These are phyloP conservation scores for Esperia sulphurella DNA, from an alignment of 2,888 invertebrate species.

Conservation along the genomic window DNA sequence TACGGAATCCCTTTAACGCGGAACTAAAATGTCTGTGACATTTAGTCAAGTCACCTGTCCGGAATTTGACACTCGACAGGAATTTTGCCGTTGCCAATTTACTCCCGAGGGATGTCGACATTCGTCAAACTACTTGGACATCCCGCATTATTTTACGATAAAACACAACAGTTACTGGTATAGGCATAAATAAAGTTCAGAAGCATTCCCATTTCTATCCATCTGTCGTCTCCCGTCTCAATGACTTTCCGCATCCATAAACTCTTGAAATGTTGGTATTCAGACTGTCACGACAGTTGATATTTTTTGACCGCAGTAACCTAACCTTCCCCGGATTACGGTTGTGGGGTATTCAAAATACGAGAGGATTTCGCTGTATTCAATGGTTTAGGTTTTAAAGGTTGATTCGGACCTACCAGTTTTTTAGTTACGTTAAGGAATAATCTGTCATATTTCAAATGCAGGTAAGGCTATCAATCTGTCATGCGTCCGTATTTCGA, in stretches of 20 bases:
- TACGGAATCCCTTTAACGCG: neutral
- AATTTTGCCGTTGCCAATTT: neutral
- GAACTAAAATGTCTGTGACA: neutral
- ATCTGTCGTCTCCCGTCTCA: neutral
- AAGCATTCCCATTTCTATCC: neutral
- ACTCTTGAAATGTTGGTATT: slow-evolving; percentile 1
- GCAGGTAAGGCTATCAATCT: too few relatives aligned
- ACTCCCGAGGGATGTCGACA: neutral
- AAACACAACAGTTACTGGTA: neutral
- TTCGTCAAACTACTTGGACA: neutral
- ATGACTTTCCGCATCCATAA: neutral
- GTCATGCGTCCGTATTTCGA: too few relatives aligned
- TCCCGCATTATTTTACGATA: neutral
- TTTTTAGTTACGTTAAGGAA: too few relatives aligned
- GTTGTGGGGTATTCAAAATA: neutral
- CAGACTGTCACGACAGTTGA: slow-evolving; percentile 2
- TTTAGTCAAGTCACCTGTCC: neutral
- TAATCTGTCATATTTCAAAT: too few relatives aligned
- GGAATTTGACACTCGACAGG: neutral
- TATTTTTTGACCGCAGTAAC: slow-evolving; percentile 1
- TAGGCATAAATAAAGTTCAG: neutral
- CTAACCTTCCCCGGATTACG: neutral
- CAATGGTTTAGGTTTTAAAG: too few relatives aligned
- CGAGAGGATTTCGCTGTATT: neutral
- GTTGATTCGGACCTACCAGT: too few relatives aligned